Conservation (phyloP, 2,888 invertebrate genomes). For the Thymelicus sylvestris region DNA sequence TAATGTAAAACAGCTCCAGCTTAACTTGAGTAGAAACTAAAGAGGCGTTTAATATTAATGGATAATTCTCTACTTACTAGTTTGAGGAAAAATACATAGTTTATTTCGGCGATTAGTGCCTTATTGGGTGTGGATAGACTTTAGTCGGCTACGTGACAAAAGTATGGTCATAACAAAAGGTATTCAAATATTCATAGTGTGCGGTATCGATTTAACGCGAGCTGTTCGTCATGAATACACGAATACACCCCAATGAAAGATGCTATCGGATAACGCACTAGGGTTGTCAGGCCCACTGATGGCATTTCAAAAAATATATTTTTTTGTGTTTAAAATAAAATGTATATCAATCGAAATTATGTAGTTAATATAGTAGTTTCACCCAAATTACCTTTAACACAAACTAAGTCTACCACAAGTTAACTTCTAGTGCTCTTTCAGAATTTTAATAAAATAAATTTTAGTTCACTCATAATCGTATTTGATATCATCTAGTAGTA, state of each 20-base stretch:
- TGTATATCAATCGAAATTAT: neutral
- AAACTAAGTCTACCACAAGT: no score
- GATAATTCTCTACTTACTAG: neutral
- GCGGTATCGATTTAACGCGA: constrained; percentile 67
- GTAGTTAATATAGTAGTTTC: neutral
- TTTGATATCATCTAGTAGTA: no score
- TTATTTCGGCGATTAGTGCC: constrained; percentile 39
- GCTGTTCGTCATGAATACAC: constrained; percentile 61
- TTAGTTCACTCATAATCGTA: no score
- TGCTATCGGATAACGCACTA: constrained; percentile 65
- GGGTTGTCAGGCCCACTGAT: constrained; percentile 8
- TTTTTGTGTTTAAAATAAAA: no score
- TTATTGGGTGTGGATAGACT: constrained; percentile 45
- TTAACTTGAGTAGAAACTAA: constrained; percentile 16
- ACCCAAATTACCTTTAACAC: no score
- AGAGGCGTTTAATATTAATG: constrained; percentile 29
- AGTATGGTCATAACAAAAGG: constrained; percentile 57
- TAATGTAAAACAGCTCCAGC: constrained; percentile 25
- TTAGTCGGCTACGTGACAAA: constrained; percentile 70
- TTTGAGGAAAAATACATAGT: constrained; percentile 46
- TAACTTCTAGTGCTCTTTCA: no score
- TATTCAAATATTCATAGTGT: constrained; percentile 77
- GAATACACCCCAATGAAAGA: constrained; percentile 74
- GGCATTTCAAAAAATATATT: neutral
- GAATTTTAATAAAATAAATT: no score